These are phyloP conservation scores for Eidolon dupreanum DNA, from an alignment of 2,797 vertebrate species.

Conservation along the genomic window DNA sequence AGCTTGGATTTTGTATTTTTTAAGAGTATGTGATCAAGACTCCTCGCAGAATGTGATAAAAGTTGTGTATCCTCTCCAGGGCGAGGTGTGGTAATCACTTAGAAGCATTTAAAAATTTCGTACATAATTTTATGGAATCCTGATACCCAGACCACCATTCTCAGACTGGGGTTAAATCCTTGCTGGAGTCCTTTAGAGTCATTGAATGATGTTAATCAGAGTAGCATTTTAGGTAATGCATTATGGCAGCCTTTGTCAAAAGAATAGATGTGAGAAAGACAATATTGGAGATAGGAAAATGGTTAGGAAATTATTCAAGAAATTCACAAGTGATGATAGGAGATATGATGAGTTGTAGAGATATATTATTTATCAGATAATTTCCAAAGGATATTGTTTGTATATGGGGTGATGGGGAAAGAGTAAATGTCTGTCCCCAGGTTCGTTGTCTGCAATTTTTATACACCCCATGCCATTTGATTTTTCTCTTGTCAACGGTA, in stretches of 20 bases:
- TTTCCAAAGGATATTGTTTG: not conserved
- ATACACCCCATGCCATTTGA: fast-evolving
- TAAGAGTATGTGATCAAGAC: not conserved
- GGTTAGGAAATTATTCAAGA: not conserved
- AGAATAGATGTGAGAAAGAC: not conserved
- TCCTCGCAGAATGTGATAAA: not conserved
- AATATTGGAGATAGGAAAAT: not conserved
- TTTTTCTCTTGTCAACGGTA: not conserved
- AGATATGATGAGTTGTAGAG: not conserved
- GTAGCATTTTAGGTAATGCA: not conserved
- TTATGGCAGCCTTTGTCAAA: not conserved
- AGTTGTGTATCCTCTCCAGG: not conserved
- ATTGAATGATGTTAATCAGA: not conserved
- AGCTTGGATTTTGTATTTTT: not conserved
- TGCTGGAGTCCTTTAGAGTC: not conserved
- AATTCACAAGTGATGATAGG: not conserved
- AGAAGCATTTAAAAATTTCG: not conserved
- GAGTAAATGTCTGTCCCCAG: not conserved
- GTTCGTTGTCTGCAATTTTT: not conserved
- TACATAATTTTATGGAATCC: not conserved
- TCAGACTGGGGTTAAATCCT: not conserved
- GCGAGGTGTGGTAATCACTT: not conserved
- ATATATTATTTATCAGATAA: not conserved
- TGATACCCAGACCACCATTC: not conserved
- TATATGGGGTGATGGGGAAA: not conserved